Evolutionary conservation across 1,140 invertebrate species (phyloP).

Genomic region (Pygmarrhopalites habei): DNA sequence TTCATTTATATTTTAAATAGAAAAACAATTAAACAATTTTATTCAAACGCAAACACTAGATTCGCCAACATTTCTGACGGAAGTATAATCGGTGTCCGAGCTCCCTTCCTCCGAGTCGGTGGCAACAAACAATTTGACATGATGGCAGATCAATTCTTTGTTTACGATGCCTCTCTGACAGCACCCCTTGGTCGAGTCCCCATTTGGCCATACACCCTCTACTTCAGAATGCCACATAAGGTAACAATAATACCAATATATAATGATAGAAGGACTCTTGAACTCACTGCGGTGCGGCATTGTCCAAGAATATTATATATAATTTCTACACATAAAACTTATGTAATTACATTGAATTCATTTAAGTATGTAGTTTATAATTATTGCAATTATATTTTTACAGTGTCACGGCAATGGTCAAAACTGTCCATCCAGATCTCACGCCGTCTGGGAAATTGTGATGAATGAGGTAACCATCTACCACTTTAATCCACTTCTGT

Average conservation of each 20-base stretch:
- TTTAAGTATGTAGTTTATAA: too few relatives aligned
- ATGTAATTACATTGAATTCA: too few relatives aligned
- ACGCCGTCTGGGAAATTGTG: slow-evolving; percentile 91
- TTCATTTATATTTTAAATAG: too few relatives aligned
- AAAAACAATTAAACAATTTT: too few relatives aligned
- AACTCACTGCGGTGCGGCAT: too few relatives aligned
- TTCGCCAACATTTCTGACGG: slow-evolving; percentile 88
- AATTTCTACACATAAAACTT: too few relatives aligned
- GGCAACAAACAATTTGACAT: slow-evolving; percentile 93
- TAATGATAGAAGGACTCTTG: too few relatives aligned
- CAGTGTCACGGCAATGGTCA: slow-evolving; percentile 87
- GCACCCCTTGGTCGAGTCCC: slow-evolving; percentile 78
- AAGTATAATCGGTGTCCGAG: slow-evolving; percentile 77
- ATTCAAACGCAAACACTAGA: slow-evolving; percentile 54
- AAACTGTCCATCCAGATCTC: slow-evolving; percentile 80
- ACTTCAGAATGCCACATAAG: slow-evolving; percentile 80
- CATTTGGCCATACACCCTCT: slow-evolving; percentile 91
- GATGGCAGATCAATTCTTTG: slow-evolving; percentile 85
- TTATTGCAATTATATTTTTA: too few relatives aligned
- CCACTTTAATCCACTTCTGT: too few relatives aligned
- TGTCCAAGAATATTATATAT: too few relatives aligned
- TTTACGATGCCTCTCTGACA: slow-evolving; percentile 89
- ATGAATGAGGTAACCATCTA: too few relatives aligned
- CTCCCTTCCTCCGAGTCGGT: slow-evolving; percentile 81
- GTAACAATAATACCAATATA: too few relatives aligned